These are phyloP conservation scores for Netelia melanura DNA, from an alignment of 2,888 invertebrate genomes.

Conservation along the genomic window DNA sequence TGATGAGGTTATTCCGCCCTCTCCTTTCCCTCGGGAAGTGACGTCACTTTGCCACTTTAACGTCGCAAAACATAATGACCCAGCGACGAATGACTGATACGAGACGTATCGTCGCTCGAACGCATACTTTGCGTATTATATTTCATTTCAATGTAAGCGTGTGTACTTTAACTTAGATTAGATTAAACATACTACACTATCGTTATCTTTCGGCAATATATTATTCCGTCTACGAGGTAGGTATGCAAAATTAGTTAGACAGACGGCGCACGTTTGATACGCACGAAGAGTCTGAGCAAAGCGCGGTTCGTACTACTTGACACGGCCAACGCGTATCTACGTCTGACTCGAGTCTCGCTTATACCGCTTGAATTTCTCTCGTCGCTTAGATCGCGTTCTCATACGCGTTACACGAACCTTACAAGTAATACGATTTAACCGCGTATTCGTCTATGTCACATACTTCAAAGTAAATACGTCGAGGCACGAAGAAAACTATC, in stretches of 20 bases:
- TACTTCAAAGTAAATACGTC: neutral
- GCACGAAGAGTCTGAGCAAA: slow-evolving; percentile 42
- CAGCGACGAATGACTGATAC: slow-evolving; percentile 47
- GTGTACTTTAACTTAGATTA: neutral
- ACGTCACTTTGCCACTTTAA: slow-evolving; percentile 80
- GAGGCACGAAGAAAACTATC: neutral
- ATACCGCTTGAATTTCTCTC: slow-evolving; percentile 4
- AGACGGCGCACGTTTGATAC: neutral
- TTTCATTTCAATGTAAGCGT: neutral
- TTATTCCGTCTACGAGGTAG: neutral
- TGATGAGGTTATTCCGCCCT: slow-evolving; percentile 82
- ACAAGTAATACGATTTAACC: neutral
- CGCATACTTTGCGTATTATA: slow-evolving; percentile 2
- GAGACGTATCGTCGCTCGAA: slow-evolving; percentile 28
- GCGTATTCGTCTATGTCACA: neutral
- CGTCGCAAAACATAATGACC: slow-evolving; percentile 77
- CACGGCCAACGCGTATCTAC: neutral
- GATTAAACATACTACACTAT: neutral
- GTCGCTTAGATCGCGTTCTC: slow-evolving; percentile 5
- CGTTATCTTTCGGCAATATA: neutral
- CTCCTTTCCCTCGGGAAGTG: slow-evolving; percentile 78
- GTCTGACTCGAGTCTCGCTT: slow-evolving; percentile 25
- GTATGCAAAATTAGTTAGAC: neutral
- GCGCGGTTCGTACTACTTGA: slow-evolving; percentile 40
- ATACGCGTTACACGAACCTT: neutral